Evolutionary conservation across 1,140 invertebrate species (phyloP).

Genomic region (Drosophila neocordata): DNA sequence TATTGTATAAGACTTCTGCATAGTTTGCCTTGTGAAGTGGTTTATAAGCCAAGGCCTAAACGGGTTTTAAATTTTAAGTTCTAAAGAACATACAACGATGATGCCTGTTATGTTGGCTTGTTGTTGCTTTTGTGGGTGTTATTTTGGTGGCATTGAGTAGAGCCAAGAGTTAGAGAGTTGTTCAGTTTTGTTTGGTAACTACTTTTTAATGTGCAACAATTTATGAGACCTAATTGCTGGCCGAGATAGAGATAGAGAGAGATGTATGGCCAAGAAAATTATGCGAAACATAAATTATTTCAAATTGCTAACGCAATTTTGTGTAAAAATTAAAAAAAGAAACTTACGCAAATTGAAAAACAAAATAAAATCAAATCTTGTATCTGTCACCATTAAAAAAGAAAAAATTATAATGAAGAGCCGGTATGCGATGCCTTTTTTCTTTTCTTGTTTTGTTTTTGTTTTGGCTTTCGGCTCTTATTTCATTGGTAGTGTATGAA

Average conservation of each 20-base stretch:
- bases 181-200: slow-evolving; percentile 19
- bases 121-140: slow-evolving; percentile 1
- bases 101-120: not conserved
- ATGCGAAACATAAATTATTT: slow-evolving; percentile 52
- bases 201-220: slow-evolving; percentile 52
- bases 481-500: slow-evolving; percentile 32
- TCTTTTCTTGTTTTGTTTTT: not conserved
- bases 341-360: slow-evolving; percentile 10
- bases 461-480: slow-evolving; percentile 23
- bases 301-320: slow-evolving; percentile 43
- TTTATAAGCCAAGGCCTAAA: slow-evolving; percentile 42
- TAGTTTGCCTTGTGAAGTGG: slow-evolving; percentile 19
- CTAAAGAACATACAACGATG: slow-evolving; percentile 14
- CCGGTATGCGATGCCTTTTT: slow-evolving; percentile 41
- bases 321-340: slow-evolving; percentile 5
- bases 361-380: slow-evolving; percentile 21
- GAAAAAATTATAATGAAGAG: slow-evolving; percentile 54
- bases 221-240: slow-evolving; percentile 28
- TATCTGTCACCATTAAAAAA: slow-evolving; percentile 16
- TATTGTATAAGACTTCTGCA: slow-evolving; percentile 15
- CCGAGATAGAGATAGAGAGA: not conserved
- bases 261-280: slow-evolving; percentile 28
- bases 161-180: not conserved
- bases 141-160: slow-evolving; percentile 23
- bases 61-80: slow-evolving; percentile 45